Conservation (phyloP, 2,797 vertebrate genomes). For the Coreius guichenoti region DNA sequence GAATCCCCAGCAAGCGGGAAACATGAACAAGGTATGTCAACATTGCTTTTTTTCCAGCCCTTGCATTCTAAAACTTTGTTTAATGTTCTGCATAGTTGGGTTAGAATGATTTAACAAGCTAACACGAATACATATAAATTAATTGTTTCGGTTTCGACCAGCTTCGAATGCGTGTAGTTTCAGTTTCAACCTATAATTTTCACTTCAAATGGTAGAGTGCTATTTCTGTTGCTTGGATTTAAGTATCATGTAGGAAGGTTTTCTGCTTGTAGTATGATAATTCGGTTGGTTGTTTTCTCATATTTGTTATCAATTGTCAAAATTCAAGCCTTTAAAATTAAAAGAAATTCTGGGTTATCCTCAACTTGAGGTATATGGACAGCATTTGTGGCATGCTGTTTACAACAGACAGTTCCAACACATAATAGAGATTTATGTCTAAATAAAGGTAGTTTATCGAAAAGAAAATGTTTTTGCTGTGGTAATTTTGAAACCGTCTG, state of each 20-base stretch:
- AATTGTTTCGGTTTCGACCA: background rate
- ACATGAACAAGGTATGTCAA: conserved; percentile 90
- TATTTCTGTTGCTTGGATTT: background rate
- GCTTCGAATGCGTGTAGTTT: background rate
- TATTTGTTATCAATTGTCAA: background rate
- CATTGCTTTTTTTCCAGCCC: background rate
- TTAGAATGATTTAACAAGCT: background rate
- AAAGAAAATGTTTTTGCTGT: background rate
- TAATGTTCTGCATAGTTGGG: background rate
- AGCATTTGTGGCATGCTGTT: background rate
- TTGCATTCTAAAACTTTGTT: background rate
- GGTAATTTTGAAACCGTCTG: background rate
- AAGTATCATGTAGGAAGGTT: background rate
- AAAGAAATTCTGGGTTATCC: background rate
- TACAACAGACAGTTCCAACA: background rate
- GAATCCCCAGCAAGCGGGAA: conserved; percentile 88
- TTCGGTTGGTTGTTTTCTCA: background rate
- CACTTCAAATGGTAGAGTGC: background rate
- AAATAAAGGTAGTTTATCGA: background rate
- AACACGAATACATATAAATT: background rate
- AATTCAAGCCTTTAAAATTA: background rate
- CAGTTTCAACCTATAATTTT: conserved; percentile 6
- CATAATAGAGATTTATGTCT: no score
- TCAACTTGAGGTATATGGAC: background rate
- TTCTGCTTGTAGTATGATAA: background rate